Percentiles rank a stretch among this genome's conserved stretches.
These are phyloP conservation scores for Pteruthius melanotis DNA, from an alignment of 2,113 vertebrate species.

Conservation along the genomic window DNA sequence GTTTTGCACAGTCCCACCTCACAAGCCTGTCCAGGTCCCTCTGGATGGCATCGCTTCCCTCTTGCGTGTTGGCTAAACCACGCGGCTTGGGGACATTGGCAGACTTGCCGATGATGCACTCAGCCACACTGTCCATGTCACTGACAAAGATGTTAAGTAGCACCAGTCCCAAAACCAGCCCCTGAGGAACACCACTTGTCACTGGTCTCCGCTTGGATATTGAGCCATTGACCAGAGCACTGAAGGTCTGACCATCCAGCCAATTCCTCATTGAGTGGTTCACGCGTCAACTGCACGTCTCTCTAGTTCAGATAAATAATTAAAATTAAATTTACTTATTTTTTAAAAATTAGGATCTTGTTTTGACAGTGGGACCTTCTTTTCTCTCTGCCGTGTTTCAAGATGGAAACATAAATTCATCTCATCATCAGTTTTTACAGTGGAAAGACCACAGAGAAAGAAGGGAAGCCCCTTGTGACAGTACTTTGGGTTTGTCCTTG, in stretches of 20 bases:
- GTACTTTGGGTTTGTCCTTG: not conserved
- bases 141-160: not conserved
- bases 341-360: not conserved
- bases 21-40: not conserved
- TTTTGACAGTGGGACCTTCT: not conserved
- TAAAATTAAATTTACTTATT: not conserved
- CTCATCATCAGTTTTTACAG: not conserved
- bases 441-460: not conserved
- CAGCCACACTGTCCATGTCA: not conserved
- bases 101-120: not conserved
- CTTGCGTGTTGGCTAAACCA: accelerated
- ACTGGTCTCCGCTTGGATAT: not conserved
- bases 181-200: not conserved
- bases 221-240: not conserved
- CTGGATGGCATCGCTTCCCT: not conserved
- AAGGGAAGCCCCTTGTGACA: not conserved
- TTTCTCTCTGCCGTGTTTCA: not conserved
- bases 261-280: not conserved
- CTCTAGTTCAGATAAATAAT: not conserved
- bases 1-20: not conserved
- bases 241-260: not conserved
- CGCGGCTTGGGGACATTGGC: not conserved
- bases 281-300: not conserved
- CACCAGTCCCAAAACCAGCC: accelerated
- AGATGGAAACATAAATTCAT: not conserved